Percentiles rank a stretch among this genome's conserved stretches.
phyloP scores from a whole-genome alignment of 2,113 vertebrate species.

The Psophia crepitans region DNA sequence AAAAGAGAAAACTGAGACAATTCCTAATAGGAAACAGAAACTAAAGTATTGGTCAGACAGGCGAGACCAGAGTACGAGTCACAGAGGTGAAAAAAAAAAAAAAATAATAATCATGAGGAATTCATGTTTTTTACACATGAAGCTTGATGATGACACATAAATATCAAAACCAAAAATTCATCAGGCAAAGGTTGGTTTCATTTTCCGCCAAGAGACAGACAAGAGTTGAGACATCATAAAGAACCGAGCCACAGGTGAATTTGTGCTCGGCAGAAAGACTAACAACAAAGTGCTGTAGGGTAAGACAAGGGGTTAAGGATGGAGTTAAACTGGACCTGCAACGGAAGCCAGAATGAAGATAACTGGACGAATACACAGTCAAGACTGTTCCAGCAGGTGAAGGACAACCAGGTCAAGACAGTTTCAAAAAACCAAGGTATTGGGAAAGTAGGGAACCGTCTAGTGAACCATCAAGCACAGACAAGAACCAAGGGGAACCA shows the following conservation, averaged over 20 bases:
- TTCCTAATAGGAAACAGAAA: background rate
- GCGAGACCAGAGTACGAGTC: background rate
- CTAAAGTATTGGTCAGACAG: background rate
- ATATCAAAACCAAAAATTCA: background rate
- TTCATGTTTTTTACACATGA: background rate
- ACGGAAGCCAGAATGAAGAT: background rate
- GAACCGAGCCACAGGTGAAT: background rate
- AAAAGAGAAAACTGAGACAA: background rate
- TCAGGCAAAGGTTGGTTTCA: background rate
- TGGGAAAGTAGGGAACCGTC: background rate
- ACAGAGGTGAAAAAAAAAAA: background rate
- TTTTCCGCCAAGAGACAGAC: background rate
- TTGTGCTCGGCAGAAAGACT: background rate
- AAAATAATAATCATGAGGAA: too few relatives aligned
- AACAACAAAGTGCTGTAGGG: background rate
- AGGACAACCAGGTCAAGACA: background rate
- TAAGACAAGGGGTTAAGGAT: background rate
- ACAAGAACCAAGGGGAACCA: background rate
- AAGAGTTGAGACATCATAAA: background rate
- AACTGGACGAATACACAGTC: background rate
- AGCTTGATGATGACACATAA: background rate
- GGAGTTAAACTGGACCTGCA: background rate
- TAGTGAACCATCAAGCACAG: fast-evolving
- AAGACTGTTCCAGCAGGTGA: background rate
- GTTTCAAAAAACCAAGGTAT: background rate